Evolutionary conservation across 2,888 invertebrate species (phyloP), one percentile per base, ranked within the genome.

Genomic region (Drosophila colorata): DNA sequence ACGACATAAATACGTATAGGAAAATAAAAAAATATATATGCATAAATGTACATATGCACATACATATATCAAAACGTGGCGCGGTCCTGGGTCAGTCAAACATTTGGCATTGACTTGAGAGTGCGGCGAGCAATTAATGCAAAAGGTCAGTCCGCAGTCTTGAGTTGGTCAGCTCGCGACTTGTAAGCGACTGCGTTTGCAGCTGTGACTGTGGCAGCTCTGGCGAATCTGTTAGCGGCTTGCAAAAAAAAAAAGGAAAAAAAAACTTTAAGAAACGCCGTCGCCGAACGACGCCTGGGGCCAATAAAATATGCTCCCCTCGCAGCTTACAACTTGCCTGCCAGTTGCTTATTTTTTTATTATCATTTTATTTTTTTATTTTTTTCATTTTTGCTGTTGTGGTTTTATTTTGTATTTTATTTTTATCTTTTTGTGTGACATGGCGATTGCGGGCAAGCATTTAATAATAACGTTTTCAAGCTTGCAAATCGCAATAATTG

Each of bases 401-500:
- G n/a, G 0, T 56, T 9, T 0, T n/a, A 18, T 3, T 31, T n/a
- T 35, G n/a, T 4, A 14, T 38, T n/a, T n/a, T n/a, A 46, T 37
- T 18, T 37, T 47, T 37, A 9, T 37, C 20, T 53, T 20, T 58
- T 18, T 47, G 63, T 64, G 65, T 79, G 82, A 74, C 80, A 82
- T 58, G 86, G 60, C 75, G 31, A 23, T 43, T 43, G 23, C 43
- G 23, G n/a, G 16, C 41, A 64, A 83, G 74, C 74, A 68, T 69
- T 82, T 83, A 86, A 83, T 86, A 83, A 80, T 73, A 56, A 64
- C 63, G 48, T 61, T 74, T 63, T 57, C 58, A 61, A 69, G 66
- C 65, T 74, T 57, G 69, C 80, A 72, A 77, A 82, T 74, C 72
- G 72, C 68, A 78, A 70, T 83, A 75, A 86, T 82, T 82, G 82